Percentiles rank a stretch among this genome's conserved stretches.
phyloP scores from a whole-genome alignment of 2,888 invertebrate species.

The Acleris laterana region DNA sequence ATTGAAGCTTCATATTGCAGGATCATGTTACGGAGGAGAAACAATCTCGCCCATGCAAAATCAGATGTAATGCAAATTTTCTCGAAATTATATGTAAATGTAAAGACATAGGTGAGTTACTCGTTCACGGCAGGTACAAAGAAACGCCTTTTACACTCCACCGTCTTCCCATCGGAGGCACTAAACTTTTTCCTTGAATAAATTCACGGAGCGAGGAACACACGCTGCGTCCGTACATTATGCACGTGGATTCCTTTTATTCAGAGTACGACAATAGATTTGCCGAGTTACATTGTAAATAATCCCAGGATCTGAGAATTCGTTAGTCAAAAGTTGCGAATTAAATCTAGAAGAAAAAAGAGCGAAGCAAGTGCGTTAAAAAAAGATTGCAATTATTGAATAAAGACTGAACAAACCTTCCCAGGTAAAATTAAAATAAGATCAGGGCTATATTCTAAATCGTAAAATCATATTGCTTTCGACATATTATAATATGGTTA shows the following conservation, averaged over 20 bases:
- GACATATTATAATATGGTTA: too few species aligned
- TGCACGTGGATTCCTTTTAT: constrained; percentile 45
- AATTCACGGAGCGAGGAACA: constrained; percentile 40
- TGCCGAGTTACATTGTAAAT: constrained; percentile 44
- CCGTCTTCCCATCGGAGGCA: constrained; percentile 34
- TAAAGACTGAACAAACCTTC: too few species aligned
- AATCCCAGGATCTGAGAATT: constrained; percentile 17
- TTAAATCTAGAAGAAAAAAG: background rate
- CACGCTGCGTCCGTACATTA: constrained; percentile 42
- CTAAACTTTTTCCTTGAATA: constrained; percentile 41
- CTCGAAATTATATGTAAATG: background rate
- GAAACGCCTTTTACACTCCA: constrained; percentile 14
- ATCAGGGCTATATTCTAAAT: too few species aligned
- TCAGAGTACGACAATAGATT: constrained; percentile 45
- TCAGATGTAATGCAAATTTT: background rate
- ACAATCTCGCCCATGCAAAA: background rate
- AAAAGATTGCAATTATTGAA: background rate
- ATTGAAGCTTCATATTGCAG: background rate
- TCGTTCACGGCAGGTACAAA: constrained; percentile 4
- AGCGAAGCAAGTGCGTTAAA: background rate
- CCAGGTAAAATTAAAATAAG: too few species aligned
- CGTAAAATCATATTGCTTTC: too few species aligned
- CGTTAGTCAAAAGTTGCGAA: background rate
- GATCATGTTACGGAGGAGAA: background rate
- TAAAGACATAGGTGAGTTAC: background rate